Conservation (phyloP, 2,113 vertebrate genomes). For the Fulica atra region DNA sequence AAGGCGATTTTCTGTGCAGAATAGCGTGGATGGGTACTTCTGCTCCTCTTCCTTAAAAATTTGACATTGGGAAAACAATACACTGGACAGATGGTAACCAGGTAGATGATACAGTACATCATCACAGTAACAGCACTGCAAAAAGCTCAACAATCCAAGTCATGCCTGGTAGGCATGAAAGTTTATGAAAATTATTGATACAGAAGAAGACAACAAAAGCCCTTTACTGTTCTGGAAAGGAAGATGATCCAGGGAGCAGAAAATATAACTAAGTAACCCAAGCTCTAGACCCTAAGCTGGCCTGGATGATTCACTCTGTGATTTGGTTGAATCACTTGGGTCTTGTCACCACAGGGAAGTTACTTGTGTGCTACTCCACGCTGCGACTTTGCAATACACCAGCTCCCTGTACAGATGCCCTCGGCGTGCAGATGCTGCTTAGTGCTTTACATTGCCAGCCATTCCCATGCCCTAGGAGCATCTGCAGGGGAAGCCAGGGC, state of each 20-base stretch:
- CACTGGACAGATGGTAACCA: not conserved
- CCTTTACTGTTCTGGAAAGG: not conserved
- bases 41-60: not conserved
- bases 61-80: not conserved
- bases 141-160: not conserved
- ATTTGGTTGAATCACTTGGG: not conserved
- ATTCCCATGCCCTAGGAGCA: not conserved
- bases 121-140: not conserved
- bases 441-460: not conserved
- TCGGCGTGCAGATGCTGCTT: not conserved
- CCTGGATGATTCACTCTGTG: not conserved
- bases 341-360: not conserved
- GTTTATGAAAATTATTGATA: not conserved
- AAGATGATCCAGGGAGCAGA: not conserved
- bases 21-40: not conserved
- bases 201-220: not conserved
- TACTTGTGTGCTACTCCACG: not conserved
- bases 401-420: not conserved
- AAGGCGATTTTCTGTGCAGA: not conserved
- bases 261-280: not conserved
- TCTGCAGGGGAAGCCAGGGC: not conserved
- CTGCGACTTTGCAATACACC: not conserved
- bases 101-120: not conserved
- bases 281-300: not conserved
- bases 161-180: not conserved